Percentiles rank a stretch among this genome's conserved stretches.
These are phyloP conservation scores for Saccostrea cuccullata DNA, from an alignment of 1,140 invertebrate genomes.

Conservation along the genomic window DNA sequence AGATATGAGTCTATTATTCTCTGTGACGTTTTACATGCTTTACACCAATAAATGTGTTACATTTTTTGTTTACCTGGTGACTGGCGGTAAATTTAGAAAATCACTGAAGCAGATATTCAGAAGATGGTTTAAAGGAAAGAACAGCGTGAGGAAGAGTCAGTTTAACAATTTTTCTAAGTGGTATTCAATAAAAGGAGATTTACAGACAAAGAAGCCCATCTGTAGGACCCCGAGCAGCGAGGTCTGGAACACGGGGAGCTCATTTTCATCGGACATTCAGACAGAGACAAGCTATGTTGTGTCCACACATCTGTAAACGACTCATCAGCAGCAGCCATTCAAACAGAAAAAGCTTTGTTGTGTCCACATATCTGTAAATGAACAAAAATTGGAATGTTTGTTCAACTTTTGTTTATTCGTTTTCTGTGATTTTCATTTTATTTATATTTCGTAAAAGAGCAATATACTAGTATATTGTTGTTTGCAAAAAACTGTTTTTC, in stretches of 20 bases:
- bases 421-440: no score
- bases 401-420: no score
- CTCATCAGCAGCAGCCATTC: no score
- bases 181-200: neutral
- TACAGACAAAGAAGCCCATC: neutral
- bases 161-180: neutral
- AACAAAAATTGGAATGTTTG: no score
- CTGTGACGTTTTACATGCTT: constrained; percentile 67
- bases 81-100: constrained; percentile 64
- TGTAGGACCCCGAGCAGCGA: neutral
- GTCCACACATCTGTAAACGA: constrained; percentile 26
- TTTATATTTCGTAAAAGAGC: no score
- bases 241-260: neutral
- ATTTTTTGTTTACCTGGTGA: constrained; percentile 66
- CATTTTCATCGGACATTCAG: neutral
- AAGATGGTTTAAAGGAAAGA: constrained; percentile 45
- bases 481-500: no score
- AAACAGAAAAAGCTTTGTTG: no score
- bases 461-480: no score
- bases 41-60: constrained; percentile 71
- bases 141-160: neutral
- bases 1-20: constrained; percentile 61
- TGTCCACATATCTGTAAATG: neutral
- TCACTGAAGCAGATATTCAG: constrained; percentile 49
- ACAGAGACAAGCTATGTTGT: neutral